Conservation (phyloP, 2,113 vertebrate genomes). For the Clarias macrocephalus region DNA sequence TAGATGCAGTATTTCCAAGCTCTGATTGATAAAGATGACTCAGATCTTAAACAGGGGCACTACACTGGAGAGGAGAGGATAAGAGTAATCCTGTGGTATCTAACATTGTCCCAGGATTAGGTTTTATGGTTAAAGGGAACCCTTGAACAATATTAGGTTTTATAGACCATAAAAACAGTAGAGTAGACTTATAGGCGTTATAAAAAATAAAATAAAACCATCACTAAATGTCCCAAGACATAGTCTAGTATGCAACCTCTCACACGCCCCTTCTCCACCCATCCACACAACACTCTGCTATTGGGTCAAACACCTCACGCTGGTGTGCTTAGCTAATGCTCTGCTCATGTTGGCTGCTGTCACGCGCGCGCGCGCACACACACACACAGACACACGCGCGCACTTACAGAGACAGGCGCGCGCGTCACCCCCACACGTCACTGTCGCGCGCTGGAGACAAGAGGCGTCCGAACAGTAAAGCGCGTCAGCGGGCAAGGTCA, state of each 20-base stretch:
- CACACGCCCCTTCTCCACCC: constrained; percentile 30
- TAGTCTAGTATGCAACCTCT: neutral
- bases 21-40: neutral
- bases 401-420: neutral
- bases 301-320: neutral
- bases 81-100: neutral
- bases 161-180: no score
- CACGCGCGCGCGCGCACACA: neutral
- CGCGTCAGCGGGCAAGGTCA: constrained; percentile 68
- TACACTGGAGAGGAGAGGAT: neutral
- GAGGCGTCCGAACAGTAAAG: constrained; percentile 60
- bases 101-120: neutral
- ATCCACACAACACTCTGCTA: neutral
- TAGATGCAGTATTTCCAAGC: neutral
- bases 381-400: neutral
- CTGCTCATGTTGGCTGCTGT: neutral
- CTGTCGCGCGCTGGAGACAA: constrained; percentile 42
- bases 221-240: neutral
- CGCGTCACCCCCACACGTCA: constrained; percentile 55
- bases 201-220: neutral
- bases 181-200: neutral
- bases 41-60: neutral
- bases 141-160: neutral
- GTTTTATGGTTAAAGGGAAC: neutral
- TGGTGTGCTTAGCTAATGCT: neutral